phyloP scores from a whole-genome alignment of 2,113 vertebrate genomes.

The Dendrocopos noguchii region DNA sequence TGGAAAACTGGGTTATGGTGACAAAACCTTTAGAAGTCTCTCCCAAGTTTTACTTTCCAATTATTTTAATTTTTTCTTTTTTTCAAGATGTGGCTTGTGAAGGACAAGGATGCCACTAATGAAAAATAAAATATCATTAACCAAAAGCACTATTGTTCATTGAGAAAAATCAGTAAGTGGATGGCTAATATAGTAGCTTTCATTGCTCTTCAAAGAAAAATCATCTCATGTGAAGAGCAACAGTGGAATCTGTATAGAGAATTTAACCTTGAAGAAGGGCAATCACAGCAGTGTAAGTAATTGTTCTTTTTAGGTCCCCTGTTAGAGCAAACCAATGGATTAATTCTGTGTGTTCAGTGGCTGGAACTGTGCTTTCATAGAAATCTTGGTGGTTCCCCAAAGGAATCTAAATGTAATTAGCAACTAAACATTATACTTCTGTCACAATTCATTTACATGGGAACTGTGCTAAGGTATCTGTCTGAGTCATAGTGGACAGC shows the following conservation, averaged over 20 bases:
- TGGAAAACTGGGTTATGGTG: background rate
- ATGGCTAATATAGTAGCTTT: background rate
- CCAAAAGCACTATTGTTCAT: background rate
- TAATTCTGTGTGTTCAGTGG: constrained; percentile 23
- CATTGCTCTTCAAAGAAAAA: constrained; percentile 9
- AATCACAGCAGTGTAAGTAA: background rate
- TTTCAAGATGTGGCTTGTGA: background rate
- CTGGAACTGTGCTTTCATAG: constrained; percentile 37
- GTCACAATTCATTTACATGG: constrained; percentile 2
- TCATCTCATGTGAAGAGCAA: constrained; percentile 13
- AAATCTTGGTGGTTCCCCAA: constrained; percentile 36
- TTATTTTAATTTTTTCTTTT: background rate
- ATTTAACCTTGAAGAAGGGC: constrained; percentile 59
- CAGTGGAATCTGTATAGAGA: background rate
- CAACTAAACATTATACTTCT: constrained; percentile 26
- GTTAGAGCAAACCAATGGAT: constrained; percentile 35
- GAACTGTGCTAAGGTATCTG: background rate
- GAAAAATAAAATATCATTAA: background rate
- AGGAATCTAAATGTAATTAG: constrained; percentile 50
- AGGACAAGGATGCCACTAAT: background rate
- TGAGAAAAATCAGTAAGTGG: background rate
- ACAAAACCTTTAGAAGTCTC: background rate
- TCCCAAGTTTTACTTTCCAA: background rate
- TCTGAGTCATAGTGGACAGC: constrained; percentile 10
- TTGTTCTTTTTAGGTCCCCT: constrained; percentile 45